These are phyloP conservation scores for Ridgeia piscesae DNA, from an alignment of 1,140 invertebrate species.

Conservation along the genomic window DNA sequence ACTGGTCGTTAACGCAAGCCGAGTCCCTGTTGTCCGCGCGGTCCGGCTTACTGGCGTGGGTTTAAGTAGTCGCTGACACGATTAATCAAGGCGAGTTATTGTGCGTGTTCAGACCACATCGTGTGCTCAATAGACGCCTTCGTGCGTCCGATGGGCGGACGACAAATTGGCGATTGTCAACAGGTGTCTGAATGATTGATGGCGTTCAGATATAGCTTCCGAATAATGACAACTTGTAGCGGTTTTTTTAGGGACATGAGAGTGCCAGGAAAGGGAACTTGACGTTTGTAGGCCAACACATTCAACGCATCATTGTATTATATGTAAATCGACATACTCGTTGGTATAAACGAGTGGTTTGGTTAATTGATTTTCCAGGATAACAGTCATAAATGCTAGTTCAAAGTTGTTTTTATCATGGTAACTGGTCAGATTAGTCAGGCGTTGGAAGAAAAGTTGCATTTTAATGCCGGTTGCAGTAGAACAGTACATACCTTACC, in stretches of 20 bases:
- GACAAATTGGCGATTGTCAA: background rate
- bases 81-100: constrained; percentile 6
- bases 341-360: background rate
- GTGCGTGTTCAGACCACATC: background rate
- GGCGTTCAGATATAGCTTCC: background rate
- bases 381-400: too few species aligned
- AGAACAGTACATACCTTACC: too few species aligned
- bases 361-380: too few species aligned
- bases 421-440: too few species aligned
- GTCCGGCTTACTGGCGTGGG: background rate
- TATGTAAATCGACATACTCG: background rate
- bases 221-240: background rate
- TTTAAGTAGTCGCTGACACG: background rate
- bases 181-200: background rate
- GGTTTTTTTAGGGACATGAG: too few species aligned
- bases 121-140: background rate
- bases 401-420: too few species aligned
- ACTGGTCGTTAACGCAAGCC: background rate
- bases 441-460: too few species aligned
- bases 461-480: too few species aligned
- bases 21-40: background rate
- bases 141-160: background rate
- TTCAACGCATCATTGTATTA: background rate
- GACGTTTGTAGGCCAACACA: background rate
- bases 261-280: background rate